Conservation (phyloP, 2,888 invertebrate species). For the Falcaria lacertinaria region DNA sequence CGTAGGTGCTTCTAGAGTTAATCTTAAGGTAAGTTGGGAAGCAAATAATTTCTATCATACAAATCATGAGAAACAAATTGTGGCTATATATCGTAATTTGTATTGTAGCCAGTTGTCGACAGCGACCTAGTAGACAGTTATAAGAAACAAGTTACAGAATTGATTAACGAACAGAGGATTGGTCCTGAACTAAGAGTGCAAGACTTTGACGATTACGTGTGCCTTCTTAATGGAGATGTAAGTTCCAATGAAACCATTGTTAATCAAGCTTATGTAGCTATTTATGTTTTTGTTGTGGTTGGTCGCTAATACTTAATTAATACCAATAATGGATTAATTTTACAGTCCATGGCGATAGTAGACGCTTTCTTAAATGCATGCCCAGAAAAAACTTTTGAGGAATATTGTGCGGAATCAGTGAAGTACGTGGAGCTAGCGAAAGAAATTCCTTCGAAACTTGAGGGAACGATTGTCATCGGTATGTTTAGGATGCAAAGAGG, state of each 20-base stretch:
- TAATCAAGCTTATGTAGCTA: background rate
- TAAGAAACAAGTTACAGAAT: constrained; percentile 78
- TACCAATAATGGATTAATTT: no score
- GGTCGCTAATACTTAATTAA: no score
- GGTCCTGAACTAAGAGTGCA: constrained; percentile 86
- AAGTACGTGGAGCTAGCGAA: constrained; percentile 82
- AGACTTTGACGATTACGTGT: constrained; percentile 90
- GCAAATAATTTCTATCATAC: background rate
- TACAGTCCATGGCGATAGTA: constrained; percentile 81
- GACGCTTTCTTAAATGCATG: constrained; percentile 83
- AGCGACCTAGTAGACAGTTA: constrained; percentile 83
- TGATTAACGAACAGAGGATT: constrained; percentile 85
- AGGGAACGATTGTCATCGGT: constrained; percentile 86
- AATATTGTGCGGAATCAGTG: constrained; percentile 80
- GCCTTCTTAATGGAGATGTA: constrained; percentile 86
- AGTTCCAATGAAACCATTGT: constrained; percentile 12
- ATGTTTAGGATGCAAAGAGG: constrained; percentile 92
- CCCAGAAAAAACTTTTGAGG: constrained; percentile 81
- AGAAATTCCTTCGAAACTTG: constrained; percentile 79
- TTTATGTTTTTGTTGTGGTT: no score
- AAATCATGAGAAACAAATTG: no score
- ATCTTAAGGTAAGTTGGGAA: constrained; percentile 40
- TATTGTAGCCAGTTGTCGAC: constrained; percentile 86
- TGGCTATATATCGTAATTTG: background rate
- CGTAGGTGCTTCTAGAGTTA: constrained; percentile 30